These are phyloP conservation scores for Diceros bicornis DNA, from an alignment of 2,797 vertebrate genomes.

Conservation along the genomic window DNA sequence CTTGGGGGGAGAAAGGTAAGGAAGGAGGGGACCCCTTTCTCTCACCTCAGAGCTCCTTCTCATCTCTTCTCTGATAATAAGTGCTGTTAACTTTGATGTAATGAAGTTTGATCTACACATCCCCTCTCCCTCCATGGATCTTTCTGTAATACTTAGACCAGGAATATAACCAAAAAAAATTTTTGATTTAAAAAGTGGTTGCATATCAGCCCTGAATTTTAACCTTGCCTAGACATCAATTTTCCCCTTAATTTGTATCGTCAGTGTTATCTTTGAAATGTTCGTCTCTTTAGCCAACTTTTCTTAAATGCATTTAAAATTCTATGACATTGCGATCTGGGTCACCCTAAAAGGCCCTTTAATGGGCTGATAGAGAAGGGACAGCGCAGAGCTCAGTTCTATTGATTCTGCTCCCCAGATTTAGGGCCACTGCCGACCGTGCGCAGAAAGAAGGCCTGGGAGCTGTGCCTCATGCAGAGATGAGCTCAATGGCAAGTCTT, in stretches of 20 bases:
- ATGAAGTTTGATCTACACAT: neutral
- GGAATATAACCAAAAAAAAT: neutral
- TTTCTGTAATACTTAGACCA: neutral
- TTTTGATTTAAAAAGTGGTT: slow-evolving; percentile 53
- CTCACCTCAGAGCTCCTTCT: slow-evolving; percentile 49
- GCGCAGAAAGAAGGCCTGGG: slow-evolving; percentile 78
- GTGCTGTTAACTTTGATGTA: neutral
- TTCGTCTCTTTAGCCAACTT: neutral
- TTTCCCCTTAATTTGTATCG: neutral
- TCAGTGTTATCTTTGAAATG: slow-evolving; percentile 1
- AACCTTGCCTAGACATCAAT: neutral
- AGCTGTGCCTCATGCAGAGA: slow-evolving; percentile 78
- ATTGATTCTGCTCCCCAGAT: slow-evolving; percentile 67
- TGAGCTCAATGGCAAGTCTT: slow-evolving; percentile 81
- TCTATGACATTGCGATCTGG: neutral
- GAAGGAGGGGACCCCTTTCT: slow-evolving; percentile 19
- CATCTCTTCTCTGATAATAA: slow-evolving; percentile 39
- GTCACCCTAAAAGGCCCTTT: neutral
- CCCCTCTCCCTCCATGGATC: neutral
- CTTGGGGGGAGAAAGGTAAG: neutral
- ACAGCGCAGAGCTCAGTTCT: slow-evolving; percentile 69
- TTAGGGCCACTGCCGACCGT: slow-evolving; percentile 77
- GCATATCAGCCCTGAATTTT: neutral
- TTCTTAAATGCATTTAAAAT: slow-evolving; percentile 44
- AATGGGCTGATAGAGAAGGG: neutral